These are phyloP conservation scores for Omphaloscelis lunosa DNA, from an alignment of 2,888 invertebrate species.

Conservation along the genomic window DNA sequence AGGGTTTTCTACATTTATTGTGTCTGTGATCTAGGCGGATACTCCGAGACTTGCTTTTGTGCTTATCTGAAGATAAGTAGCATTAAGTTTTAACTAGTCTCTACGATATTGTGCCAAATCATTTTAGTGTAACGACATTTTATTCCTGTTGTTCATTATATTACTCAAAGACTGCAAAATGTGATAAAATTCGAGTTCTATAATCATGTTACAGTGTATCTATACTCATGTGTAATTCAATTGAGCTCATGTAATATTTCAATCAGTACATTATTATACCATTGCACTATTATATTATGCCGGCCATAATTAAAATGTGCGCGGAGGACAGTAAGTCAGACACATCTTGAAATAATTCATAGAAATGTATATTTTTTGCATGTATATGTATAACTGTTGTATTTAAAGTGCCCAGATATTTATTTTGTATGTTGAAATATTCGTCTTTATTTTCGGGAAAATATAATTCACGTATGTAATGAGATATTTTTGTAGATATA, in stretches of 20 bases:
- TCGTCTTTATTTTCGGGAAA: slow-evolving; percentile 70
- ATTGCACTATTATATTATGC: slow-evolving; percentile 81
- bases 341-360: slow-evolving; percentile 58
- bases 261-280: slow-evolving; percentile 41
- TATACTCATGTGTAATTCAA: slow-evolving; percentile 54
- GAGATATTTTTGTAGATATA: slow-evolving; percentile 67
- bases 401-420: slow-evolving; percentile 71
- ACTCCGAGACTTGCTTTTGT: slow-evolving; percentile 79
- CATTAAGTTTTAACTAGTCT: slow-evolving; percentile 79
- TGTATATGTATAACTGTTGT: slow-evolving; percentile 71
- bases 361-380: slow-evolving; percentile 73
- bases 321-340: slow-evolving; percentile 53
- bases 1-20: slow-evolving; percentile 69
- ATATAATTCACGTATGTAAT: slow-evolving; percentile 41
- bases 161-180: slow-evolving; percentile 82
- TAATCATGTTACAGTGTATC: slow-evolving; percentile 65
- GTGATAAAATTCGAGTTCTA: slow-evolving; percentile 79
- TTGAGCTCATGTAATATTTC: slow-evolving; percentile 56
- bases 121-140: slow-evolving; percentile 69
- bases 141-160: slow-evolving; percentile 71
- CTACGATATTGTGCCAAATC: slow-evolving; percentile 82
- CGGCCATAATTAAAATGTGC: slow-evolving; percentile 78
- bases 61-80: slow-evolving; percentile 82
- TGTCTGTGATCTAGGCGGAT: slow-evolving; percentile 78
- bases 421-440: slow-evolving; percentile 74